A percentile compares a stretch with the other conserved stretches of the same genome.
phyloP scores from a whole-genome alignment of 2,113 vertebrate genomes.

The Mobula birostris region DNA sequence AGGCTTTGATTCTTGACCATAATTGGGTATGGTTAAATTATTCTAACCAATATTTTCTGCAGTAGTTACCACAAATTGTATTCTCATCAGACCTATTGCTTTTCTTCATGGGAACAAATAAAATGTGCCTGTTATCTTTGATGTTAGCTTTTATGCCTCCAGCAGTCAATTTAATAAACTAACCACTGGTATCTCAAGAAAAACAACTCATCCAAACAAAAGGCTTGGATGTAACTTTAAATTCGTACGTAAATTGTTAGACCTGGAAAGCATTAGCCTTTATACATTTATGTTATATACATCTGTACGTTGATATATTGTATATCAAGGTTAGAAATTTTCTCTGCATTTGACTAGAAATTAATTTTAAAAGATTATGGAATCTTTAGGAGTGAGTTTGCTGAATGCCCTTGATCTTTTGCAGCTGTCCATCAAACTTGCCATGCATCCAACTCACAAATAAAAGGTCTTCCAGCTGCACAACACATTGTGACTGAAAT shows the following conservation, averaged over 20 bases:
- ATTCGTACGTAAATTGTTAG: background rate
- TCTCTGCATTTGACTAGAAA: background rate
- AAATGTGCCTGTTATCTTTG: background rate
- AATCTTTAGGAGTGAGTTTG: background rate
- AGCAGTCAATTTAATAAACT: background rate
- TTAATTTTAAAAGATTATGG: background rate
- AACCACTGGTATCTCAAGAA: background rate
- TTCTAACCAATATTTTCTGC: background rate
- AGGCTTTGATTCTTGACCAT: conserved; percentile 7
- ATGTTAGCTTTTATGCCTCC: background rate
- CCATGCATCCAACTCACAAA: background rate
- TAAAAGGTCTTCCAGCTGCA: background rate
- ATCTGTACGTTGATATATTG: background rate
- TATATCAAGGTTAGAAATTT: background rate
- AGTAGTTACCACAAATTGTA: background rate
- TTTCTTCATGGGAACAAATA: conserved; percentile 16
- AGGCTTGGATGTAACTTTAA: background rate
- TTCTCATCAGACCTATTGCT: background rate
- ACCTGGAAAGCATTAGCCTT: background rate
- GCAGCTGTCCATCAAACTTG: background rate
- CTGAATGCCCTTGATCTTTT: background rate
- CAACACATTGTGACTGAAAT: background rate
- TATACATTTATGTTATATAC: no score
- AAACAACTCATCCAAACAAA: background rate
- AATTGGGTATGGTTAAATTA: background rate